Evolutionary conservation across 1,140 invertebrate genomes (phyloP).

Genomic region (Oryzaephilus surinamensis): DNA sequence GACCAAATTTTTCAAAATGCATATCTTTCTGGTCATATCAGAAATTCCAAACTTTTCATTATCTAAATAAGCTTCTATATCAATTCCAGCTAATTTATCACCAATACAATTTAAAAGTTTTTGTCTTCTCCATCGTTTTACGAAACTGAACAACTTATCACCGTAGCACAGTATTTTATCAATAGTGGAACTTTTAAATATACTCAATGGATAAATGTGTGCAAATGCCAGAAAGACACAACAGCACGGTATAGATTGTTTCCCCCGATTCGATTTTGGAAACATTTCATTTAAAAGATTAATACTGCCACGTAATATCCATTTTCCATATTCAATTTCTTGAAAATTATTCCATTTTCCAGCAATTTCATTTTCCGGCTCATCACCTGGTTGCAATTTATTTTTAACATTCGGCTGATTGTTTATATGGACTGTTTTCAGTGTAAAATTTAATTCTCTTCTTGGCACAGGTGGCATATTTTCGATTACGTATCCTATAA

Average conservation of each 20-base stretch:
- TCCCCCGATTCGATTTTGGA: slow-evolving; percentile 26
- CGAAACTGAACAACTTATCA: slow-evolving; percentile 37
- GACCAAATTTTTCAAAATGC: slow-evolving; percentile 22
- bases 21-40: slow-evolving; percentile 31
- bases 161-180: slow-evolving; percentile 42
- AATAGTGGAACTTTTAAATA: slow-evolving; percentile 36
- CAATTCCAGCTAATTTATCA: slow-evolving; percentile 24
- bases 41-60: slow-evolving; percentile 36
- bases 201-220: slow-evolving; percentile 20
- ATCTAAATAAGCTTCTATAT: slow-evolving; percentile 24
- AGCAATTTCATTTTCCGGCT: slow-evolving; percentile 15
- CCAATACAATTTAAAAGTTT: slow-evolving; percentile 29
- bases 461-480: slow-evolving; percentile 25
- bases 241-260: slow-evolving; percentile 23
- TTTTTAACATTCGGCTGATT: slow-evolving; percentile 18
- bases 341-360: slow-evolving; percentile 32
- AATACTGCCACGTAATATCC: slow-evolving; percentile 29
- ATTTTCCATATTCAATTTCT: slow-evolving; percentile 27
- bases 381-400: slow-evolving; percentile 18
- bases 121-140: slow-evolving; percentile 21
- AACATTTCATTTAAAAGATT: slow-evolving; percentile 25
- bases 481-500: slow-evolving; percentile 25
- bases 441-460: slow-evolving; percentile 16
- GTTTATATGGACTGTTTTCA: slow-evolving; percentile 20
- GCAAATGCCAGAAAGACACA: slow-evolving; percentile 25